phyloP scores from a whole-genome alignment of 1,140 invertebrate species.

The Prorops nasuta region DNA sequence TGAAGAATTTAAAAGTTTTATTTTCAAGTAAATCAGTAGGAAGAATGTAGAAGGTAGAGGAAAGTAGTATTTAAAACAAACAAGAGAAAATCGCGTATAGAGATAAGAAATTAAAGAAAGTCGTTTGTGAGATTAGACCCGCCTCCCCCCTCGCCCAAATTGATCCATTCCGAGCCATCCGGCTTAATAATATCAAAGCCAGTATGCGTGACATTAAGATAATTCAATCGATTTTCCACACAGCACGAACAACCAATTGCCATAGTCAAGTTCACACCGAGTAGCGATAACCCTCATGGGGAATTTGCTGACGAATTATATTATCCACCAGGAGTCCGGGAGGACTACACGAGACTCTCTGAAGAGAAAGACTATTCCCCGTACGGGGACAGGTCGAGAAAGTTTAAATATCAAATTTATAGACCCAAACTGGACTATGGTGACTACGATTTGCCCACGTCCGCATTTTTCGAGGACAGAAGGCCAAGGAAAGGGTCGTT shows the following conservation, averaged over 20 bases:
- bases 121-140: no score
- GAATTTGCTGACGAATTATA: constrained; percentile 78
- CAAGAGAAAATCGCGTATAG: no score
- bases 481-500: neutral
- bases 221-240: no score
- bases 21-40: no score
- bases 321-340: constrained; percentile 59
- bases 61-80: no score
- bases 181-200: no score
- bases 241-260: constrained; percentile 68
- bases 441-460: constrained; percentile 6
- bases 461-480: constrained; percentile 12
- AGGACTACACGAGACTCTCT: constrained; percentile 1
- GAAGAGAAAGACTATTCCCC: neutral
- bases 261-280: constrained; percentile 76
- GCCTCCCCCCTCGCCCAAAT: no score
- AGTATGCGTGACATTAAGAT: no score
- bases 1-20: no score
- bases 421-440: constrained; percentile 10
- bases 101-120: no score
- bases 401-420: neutral
- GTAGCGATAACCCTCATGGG: constrained; percentile 62
- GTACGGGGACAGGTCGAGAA: neutral
- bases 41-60: no score
- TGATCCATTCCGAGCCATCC: no score